Percentiles rank a stretch among this genome's conserved stretches.
Conservation (phyloP, 2,797 vertebrate species). For the Pangasius larnaudii region DNA sequence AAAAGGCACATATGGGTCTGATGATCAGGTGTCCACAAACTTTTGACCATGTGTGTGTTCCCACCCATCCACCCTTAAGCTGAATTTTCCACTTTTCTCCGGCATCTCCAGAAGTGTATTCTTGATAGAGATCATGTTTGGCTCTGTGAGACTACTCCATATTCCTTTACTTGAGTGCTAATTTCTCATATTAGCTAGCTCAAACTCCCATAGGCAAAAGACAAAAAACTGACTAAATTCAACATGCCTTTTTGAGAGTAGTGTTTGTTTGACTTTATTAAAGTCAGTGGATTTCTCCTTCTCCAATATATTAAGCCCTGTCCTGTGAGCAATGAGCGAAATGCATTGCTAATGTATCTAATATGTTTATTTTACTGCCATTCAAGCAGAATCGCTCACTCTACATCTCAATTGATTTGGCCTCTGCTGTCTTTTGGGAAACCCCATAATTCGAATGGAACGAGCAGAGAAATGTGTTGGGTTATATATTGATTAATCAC, state of each 20-base stretch:
- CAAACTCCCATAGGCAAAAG: not conserved
- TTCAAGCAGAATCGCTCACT: constrained; percentile 47
- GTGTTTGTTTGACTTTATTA: constrained; percentile 49
- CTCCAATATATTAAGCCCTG: constrained; percentile 33
- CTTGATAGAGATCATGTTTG: not conserved
- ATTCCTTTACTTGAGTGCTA: not conserved
- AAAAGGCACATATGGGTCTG: not conserved
- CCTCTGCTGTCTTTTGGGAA: constrained; percentile 43
- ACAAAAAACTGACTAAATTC: constrained; percentile 32
- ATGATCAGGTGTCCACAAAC: not conserved
- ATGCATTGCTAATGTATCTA: constrained; percentile 51
- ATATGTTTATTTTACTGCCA: constrained; percentile 54
- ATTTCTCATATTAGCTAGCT: not conserved
- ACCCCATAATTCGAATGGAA: constrained; percentile 40
- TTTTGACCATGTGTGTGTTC: not conserved
- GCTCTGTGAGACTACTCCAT: not conserved
- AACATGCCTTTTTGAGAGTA: constrained; percentile 35
- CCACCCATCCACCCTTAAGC: not conserved
- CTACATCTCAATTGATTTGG: constrained; percentile 53
- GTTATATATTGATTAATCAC: constrained; percentile 46
- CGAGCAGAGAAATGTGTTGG: constrained; percentile 30
- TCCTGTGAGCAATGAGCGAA: constrained; percentile 40
- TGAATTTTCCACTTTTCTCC: not conserved
- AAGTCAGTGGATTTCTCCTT: constrained; percentile 28
- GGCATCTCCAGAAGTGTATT: not conserved